phyloP scores from a whole-genome alignment of 2,113 vertebrate genomes.

The Dascyllus trimaculatus region DNA sequence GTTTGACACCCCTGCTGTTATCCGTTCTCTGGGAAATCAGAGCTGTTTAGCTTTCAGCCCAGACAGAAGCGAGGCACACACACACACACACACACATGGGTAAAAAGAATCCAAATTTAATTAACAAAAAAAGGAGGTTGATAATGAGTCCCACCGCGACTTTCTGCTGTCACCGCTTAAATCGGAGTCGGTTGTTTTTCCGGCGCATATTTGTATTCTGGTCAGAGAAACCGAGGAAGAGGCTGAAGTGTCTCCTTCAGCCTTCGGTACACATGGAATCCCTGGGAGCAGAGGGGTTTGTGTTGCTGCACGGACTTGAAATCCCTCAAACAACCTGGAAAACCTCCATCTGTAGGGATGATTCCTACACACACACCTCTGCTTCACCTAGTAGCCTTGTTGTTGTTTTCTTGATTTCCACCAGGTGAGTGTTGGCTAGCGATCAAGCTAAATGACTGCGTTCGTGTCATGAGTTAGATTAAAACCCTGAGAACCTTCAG shows the following conservation, averaged over 20 bases:
- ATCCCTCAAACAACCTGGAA: background rate
- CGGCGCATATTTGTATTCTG: slow-evolving; percentile 41
- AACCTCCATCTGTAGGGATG: background rate
- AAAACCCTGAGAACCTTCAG: background rate
- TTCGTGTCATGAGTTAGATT: background rate
- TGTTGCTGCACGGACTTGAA: background rate
- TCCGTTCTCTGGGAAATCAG: slow-evolving; percentile 8
- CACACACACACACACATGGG: background rate
- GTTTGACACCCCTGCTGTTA: background rate
- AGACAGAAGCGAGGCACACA: background rate
- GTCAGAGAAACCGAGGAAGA: slow-evolving; percentile 22
- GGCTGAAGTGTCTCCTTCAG: slow-evolving; percentile 41
- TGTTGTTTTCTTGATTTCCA: too few relatives aligned
- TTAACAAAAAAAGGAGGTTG: slow-evolving; percentile 26
- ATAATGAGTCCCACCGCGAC: slow-evolving; percentile 44
- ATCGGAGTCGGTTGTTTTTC: slow-evolving; percentile 6
- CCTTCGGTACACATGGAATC: slow-evolving; percentile 34
- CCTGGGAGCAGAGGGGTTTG: background rate
- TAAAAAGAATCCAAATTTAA: slow-evolving; percentile 34
- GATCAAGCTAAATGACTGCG: background rate
- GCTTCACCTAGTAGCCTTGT: too few relatives aligned
- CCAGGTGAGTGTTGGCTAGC: too few relatives aligned
- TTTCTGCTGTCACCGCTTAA: slow-evolving; percentile 7
- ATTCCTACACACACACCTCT: background rate
- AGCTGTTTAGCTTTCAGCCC: slow-evolving; percentile 13